Percentiles rank a stretch among this genome's conserved stretches.
Evolutionary conservation across 1,140 invertebrate species (phyloP).

Genomic region (Drosophila ironensis): DNA sequence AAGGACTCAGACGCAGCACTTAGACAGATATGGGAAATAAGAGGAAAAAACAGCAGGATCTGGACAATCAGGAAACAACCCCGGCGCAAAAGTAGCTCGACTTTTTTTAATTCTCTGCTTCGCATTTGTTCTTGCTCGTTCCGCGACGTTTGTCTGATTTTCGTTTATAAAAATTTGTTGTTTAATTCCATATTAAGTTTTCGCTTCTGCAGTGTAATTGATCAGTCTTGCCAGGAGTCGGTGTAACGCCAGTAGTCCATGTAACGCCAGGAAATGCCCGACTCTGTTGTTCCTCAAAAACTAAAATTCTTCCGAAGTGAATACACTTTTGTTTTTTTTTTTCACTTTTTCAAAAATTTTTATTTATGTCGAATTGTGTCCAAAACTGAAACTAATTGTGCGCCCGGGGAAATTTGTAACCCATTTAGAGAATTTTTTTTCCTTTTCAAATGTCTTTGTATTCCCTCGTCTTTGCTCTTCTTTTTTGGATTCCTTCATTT

Average conservation of each 20-base stretch:
- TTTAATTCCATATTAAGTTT: too few species aligned
- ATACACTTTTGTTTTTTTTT: slow-evolving; percentile 28
- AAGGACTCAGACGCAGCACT: slow-evolving; percentile 37
- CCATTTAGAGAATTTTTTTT: slow-evolving; percentile 18
- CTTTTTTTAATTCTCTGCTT: slow-evolving; percentile 38
- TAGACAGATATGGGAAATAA: background rate
- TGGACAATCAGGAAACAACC: slow-evolving; percentile 50
- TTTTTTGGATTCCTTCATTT: slow-evolving; percentile 10
- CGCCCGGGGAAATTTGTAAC: slow-evolving; percentile 26
- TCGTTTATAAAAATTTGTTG: slow-evolving; percentile 67
- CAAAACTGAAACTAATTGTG: slow-evolving; percentile 79
- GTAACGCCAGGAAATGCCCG: too few species aligned
- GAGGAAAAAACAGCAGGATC: background rate
- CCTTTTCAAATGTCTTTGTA: slow-evolving; percentile 48
- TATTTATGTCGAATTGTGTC: slow-evolving; percentile 80
- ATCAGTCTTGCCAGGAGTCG: too few species aligned
- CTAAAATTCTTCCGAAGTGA: too few species aligned
- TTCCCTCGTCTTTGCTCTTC: slow-evolving; percentile 12
- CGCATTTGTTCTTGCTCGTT: background rate
- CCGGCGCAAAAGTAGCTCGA: slow-evolving; percentile 52
- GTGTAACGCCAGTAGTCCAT: too few species aligned
- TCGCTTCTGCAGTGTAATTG: too few species aligned
- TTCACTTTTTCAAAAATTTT: slow-evolving; percentile 72
- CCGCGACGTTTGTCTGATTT: slow-evolving; percentile 48
- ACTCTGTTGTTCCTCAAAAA: too few species aligned